phyloP scores from a whole-genome alignment of 2,113 vertebrate genomes.

The Amia ocellicauda region DNA sequence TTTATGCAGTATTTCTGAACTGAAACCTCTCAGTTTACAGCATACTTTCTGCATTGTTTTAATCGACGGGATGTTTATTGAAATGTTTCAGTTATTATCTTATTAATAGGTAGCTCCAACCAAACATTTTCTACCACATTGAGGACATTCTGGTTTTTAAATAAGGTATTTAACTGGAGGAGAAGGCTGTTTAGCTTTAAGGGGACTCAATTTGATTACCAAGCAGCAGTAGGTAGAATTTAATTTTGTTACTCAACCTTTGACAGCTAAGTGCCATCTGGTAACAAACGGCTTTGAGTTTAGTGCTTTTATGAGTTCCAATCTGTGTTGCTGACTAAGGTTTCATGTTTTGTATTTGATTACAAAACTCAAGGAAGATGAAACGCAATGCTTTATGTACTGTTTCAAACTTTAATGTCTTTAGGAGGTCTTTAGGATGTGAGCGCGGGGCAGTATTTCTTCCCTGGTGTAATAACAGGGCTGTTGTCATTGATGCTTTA shows the following conservation, averaged over 20 bases:
- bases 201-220: slow-evolving; percentile 47
- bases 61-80: too few species aligned
- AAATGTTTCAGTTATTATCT: too few species aligned
- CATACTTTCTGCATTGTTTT: too few species aligned
- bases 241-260: slow-evolving; percentile 44
- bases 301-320: slow-evolving; percentile 33
- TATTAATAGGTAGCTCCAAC: too few species aligned
- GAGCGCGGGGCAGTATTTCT: too few species aligned
- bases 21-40: too few species aligned
- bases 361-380: slow-evolving; percentile 23
- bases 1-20: too few species aligned
- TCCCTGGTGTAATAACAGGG: not conserved
- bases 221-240: slow-evolving; percentile 43
- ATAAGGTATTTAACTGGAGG: slow-evolving; percentile 30
- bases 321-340: slow-evolving; percentile 21
- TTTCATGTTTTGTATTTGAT: slow-evolving; percentile 7
- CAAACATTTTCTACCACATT: too few species aligned
- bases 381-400: slow-evolving; percentile 21
- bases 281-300: slow-evolving; percentile 32
- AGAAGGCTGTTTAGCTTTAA: slow-evolving; percentile 27
- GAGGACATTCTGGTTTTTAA: slow-evolving; percentile 28
- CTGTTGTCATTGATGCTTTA: too few species aligned
- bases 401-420: too few species aligned
- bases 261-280: slow-evolving; percentile 37
- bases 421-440: too few species aligned